These are phyloP conservation scores for Phyllotreta cruciferae DNA, from an alignment of 2,888 invertebrate species.

Conservation along the genomic window DNA sequence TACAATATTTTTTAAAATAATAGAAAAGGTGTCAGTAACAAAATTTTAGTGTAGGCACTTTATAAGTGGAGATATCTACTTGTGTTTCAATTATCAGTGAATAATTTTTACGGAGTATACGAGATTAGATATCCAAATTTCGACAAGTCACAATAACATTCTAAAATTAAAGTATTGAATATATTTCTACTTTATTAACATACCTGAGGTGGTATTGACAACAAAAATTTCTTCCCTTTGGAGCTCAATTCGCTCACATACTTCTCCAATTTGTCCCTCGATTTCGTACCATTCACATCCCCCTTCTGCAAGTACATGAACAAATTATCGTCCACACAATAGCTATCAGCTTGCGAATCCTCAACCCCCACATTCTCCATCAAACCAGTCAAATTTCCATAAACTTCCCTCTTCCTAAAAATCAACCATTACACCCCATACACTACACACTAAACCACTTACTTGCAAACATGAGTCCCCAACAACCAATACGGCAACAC, in stretches of 20 bases:
- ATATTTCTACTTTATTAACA: constrained; percentile 28
- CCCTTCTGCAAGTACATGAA: constrained; percentile 47
- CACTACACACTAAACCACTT: constrained; percentile 22
- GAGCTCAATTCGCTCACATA: constrained; percentile 27
- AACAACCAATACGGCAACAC: constrained; percentile 58
- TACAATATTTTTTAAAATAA: constrained; percentile 10
- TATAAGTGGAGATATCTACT: too few species aligned
- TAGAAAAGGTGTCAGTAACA: not conserved
- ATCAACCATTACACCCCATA: constrained; percentile 7
- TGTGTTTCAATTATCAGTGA: too few species aligned
- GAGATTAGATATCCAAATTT: too few species aligned
- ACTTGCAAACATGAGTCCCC: constrained; percentile 61
- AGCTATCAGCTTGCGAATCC: constrained; percentile 50
- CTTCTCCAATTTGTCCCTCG: constrained; percentile 31
- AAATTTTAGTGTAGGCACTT: not conserved
- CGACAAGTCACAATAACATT: too few species aligned
- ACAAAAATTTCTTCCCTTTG: constrained; percentile 46
- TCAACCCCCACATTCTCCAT: constrained; percentile 45
- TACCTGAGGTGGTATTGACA: constrained; percentile 57
- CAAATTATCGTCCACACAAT: constrained; percentile 61
- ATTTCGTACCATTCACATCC: constrained; percentile 31
- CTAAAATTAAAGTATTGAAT: too few species aligned
- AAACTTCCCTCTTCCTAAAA: constrained; percentile 47
- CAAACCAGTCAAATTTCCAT: constrained; percentile 43
- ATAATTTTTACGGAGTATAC: too few species aligned